Percentiles rank a stretch among this genome's conserved stretches.
Conservation (phyloP, 2,113 vertebrate genomes). For the Anas platyrhynchos region DNA sequence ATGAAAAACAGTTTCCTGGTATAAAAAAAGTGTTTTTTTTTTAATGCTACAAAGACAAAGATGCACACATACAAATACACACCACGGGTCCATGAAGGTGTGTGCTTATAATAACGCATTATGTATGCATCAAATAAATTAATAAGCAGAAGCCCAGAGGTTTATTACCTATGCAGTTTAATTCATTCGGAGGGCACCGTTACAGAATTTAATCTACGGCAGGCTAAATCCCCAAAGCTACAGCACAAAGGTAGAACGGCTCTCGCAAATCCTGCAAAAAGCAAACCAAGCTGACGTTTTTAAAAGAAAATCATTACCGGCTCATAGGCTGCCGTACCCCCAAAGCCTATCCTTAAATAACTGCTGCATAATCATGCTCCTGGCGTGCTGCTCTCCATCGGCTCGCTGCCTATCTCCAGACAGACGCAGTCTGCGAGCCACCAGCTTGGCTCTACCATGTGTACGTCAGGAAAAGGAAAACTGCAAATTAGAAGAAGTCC, state of each 20-base stretch:
- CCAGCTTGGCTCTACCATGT: conserved; percentile 73
- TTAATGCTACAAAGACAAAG: not conserved
- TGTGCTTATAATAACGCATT: not conserved
- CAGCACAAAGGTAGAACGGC: conserved; percentile 19
- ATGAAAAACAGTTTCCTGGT: not conserved
- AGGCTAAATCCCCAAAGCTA: conserved; percentile 31
- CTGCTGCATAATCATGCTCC: conserved; percentile 72
- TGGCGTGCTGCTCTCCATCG: conserved; percentile 36
- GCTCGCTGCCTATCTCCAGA: conserved; percentile 69
- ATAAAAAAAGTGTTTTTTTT: not conserved
- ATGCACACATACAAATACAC: not conserved
- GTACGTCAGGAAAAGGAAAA: conserved; percentile 71
- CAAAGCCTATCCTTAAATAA: conserved; percentile 69
- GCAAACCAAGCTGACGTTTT: conserved; percentile 57
- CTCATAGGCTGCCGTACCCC: conserved; percentile 51
- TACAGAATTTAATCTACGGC: conserved; percentile 30
- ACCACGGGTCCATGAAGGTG: not conserved
- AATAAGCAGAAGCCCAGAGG: conserved; percentile 20
- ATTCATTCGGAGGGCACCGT: not conserved
- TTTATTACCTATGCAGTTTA: conserved; percentile 36
- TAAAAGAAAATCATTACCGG: conserved; percentile 73
- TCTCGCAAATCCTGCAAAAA: not conserved
- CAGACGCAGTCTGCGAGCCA: conserved; percentile 79
- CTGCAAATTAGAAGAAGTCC: conserved; percentile 79
- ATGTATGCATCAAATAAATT: not conserved